phyloP scores from a whole-genome alignment of 2,888 invertebrate genomes.

The Agelastica alni region DNA sequence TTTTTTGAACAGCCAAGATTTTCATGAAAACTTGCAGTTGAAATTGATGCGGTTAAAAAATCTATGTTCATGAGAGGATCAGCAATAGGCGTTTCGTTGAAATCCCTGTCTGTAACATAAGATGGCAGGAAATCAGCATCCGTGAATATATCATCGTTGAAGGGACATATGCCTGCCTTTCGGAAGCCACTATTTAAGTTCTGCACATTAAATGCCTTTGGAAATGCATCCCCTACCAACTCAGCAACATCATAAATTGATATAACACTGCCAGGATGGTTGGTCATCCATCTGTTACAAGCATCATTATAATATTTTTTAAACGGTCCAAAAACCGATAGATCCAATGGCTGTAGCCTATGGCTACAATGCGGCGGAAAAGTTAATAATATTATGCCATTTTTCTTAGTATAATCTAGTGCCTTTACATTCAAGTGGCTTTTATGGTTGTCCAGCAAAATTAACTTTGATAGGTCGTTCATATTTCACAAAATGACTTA shows the following conservation, averaged over 20 bases:
- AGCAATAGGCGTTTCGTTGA: background rate
- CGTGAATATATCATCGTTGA: slow-evolving; percentile 28
- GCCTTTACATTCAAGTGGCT: slow-evolving; percentile 40
- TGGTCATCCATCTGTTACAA: slow-evolving; percentile 48
- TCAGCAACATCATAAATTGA: slow-evolving; percentile 51
- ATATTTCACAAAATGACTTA: background rate
- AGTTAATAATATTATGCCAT: slow-evolving; percentile 50
- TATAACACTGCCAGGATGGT: slow-evolving; percentile 51
- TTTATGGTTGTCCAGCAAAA: slow-evolving; percentile 46
- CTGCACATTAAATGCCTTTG: slow-evolving; percentile 29
- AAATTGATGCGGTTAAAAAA: background rate
- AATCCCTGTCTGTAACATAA: slow-evolving; percentile 10
- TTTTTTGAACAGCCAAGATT: background rate
- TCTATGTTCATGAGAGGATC: slow-evolving; percentile 7
- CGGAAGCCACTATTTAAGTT: slow-evolving; percentile 33
- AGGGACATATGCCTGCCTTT: slow-evolving; percentile 32
- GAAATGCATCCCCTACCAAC: slow-evolving; percentile 29
- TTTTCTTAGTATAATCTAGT: slow-evolving; percentile 44
- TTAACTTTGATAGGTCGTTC: background rate
- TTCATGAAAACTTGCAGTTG: background rate
- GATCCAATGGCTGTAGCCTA: slow-evolving; percentile 54
- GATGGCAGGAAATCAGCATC: slow-evolving; percentile 8
- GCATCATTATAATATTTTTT: slow-evolving; percentile 46
- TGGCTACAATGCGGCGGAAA: slow-evolving; percentile 53
- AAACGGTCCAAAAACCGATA: slow-evolving; percentile 51